Evolutionary conservation across 2,888 invertebrate genomes (phyloP), one percentile per base, ranked within the genome.

Genomic region (Lithosia quadra): DNA sequence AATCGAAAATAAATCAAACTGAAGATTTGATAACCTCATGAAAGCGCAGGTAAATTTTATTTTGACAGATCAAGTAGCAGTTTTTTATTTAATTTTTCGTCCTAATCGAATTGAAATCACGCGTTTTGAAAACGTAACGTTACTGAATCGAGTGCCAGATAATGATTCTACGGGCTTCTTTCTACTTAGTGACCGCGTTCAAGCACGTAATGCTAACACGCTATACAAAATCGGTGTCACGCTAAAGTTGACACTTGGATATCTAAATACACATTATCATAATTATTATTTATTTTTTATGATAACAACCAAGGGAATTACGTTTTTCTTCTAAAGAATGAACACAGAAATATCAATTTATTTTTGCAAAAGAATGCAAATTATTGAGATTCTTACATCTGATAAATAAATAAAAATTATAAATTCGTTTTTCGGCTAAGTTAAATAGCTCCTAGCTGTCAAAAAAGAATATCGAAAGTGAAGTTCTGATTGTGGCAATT

Each of bases 361-460:
- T 9, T 1, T 58, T 55, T 53, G n/a, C 55, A 60, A 60, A 59
- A 15, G 18, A 33, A 43, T 49, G 58, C 65, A 69, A 9, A n/a
- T 63, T n/a, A 66, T 57, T 76, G 79, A 79, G 79, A 79, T 79
- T 79, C 79, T 71, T 73, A 78, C 61, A 55, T 67, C 70, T 72
- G 65, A 61, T 61, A 69, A 71, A 64, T 43, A 59, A 80, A 78
- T 80, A 80, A 80, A 80, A 80, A 79, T 67, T 73, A 78, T 79
- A 79, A 80, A 79, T 80, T 79, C 81, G 81, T 79, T 76, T 64
- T 72, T 69, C 71, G 72, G 79, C 78, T 76, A 80, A 76, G 67
- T 69, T 28, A 11, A 56, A 39, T 71, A 67, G 39, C 55, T 66
- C 68, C 65, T 74, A 79, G 76, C 76, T 79, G 76, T 74, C 69